Conservation (phyloP, 2,888 invertebrate genomes). For the Furcula furcula region DNA sequence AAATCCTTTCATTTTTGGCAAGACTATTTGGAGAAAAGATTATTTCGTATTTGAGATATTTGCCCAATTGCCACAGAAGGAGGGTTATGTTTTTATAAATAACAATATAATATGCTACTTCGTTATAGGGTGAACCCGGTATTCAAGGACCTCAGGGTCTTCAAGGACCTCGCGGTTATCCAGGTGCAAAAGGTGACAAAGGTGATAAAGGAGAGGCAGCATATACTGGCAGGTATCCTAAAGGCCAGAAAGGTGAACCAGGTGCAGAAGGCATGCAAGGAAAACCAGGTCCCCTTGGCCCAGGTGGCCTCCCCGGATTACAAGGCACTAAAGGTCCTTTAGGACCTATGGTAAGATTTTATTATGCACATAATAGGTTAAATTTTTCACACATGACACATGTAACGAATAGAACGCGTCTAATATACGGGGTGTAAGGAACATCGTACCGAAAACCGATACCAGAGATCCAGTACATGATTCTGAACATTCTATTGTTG, state of each 20-base stretch:
- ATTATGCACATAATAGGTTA: too few relatives aligned
- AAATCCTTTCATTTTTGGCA: too few relatives aligned
- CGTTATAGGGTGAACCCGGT: slow-evolving; percentile 87
- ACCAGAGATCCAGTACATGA: too few relatives aligned
- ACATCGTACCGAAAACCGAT: too few relatives aligned
- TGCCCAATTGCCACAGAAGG: too few relatives aligned
- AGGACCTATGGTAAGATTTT: slow-evolving; percentile 79
- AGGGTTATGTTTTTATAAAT: too few relatives aligned
- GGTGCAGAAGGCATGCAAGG: slow-evolving; percentile 89
- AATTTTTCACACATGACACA: too few relatives aligned
- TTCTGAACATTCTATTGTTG: too few relatives aligned
- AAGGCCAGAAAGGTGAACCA: slow-evolving; percentile 94
- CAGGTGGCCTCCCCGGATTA: slow-evolving; percentile 81
- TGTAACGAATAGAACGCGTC: too few relatives aligned
- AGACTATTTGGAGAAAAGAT: too few relatives aligned
- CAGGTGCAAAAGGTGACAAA: slow-evolving; percentile 84
- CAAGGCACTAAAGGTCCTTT: slow-evolving; percentile 83
- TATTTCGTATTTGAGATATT: too few relatives aligned
- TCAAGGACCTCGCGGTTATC: slow-evolving; percentile 89
- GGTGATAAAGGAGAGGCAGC: slow-evolving; percentile 93
- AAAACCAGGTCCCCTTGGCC: slow-evolving; percentile 83
- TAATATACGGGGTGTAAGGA: too few relatives aligned
- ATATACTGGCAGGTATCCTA: slow-evolving; percentile 84
- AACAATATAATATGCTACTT: slow-evolving; percentile 1
- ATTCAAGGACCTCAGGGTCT: slow-evolving; percentile 85